phyloP scores from a whole-genome alignment of 2,888 invertebrate species.

The Tetheella fluctuosa region DNA sequence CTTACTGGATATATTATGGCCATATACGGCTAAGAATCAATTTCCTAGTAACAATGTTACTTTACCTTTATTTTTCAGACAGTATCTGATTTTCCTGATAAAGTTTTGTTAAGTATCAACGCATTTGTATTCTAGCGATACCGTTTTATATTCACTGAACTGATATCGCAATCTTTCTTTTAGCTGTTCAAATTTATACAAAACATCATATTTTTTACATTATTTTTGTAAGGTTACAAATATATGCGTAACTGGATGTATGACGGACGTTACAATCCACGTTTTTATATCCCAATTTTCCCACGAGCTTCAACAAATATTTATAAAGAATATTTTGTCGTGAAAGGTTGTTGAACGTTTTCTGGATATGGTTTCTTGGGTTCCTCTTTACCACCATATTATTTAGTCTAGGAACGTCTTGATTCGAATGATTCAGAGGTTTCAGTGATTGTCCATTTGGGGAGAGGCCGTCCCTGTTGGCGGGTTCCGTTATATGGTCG shows the following conservation, averaged over 20 bases:
- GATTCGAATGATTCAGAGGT: no score
- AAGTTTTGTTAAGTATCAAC: conserved; percentile 37
- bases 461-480: no score
- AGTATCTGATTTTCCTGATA: conserved; percentile 32
- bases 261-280: background rate
- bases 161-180: conserved; percentile 30
- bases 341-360: background rate
- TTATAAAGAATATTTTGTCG: background rate
- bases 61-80: no score
- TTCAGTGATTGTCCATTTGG: no score
- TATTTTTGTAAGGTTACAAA: background rate
- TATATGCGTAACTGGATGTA: conserved; percentile 1
- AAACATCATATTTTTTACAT: background rate
- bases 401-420: no score
- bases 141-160: conserved; percentile 34
- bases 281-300: background rate
- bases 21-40: no score
- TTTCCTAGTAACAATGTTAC: no score
- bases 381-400: background rate
- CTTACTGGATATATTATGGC: no score
- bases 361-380: background rate
- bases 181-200: conserved; percentile 17
- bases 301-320: background rate
- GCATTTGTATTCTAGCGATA: conserved; percentile 38
- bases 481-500: no score